phyloP scores from a whole-genome alignment of 1,140 invertebrate genomes.

The Gonioctena quinquepunctata region DNA sequence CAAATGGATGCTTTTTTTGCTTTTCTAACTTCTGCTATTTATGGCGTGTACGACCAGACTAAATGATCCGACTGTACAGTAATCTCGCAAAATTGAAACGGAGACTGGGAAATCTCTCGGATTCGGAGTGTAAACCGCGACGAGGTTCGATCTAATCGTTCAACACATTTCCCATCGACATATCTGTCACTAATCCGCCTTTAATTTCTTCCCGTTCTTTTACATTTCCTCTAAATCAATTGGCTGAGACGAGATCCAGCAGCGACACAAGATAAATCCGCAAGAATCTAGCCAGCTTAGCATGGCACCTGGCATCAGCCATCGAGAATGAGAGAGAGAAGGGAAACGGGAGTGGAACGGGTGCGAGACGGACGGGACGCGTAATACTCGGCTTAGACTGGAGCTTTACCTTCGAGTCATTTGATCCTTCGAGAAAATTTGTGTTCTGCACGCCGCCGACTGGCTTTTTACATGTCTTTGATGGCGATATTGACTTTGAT shows the following conservation, averaged over 20 bases:
- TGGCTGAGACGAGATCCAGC: slow-evolving; percentile 34
- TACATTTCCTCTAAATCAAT: slow-evolving; percentile 37
- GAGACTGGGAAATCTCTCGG: not conserved
- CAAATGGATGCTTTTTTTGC: too few relatives aligned
- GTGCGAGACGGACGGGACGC: slow-evolving; percentile 22
- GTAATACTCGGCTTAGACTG: slow-evolving; percentile 38
- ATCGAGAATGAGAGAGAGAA: slow-evolving; percentile 30
- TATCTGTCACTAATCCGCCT: slow-evolving; percentile 24
- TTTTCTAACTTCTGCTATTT: too few relatives aligned
- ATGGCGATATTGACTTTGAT: not conserved
- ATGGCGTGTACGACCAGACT: too few relatives aligned
- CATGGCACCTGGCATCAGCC: slow-evolving; percentile 41
- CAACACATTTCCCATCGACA: not conserved
- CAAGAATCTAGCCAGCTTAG: slow-evolving; percentile 40
- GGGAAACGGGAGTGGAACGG: slow-evolving; percentile 20
- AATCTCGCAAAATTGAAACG: not conserved
- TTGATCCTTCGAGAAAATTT: slow-evolving; percentile 45
- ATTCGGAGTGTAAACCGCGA: not conserved
- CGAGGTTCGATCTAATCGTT: not conserved
- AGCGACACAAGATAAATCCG: slow-evolving; percentile 44
- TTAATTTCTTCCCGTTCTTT: slow-evolving; percentile 29
- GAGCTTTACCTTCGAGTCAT: slow-evolving; percentile 42
- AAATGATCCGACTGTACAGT: not conserved
- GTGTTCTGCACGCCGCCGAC: slow-evolving; percentile 31
- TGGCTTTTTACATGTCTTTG: slow-evolving; percentile 28